Base-by-base conservation (phyloP, 2,888 invertebrate genomes). In the Tetragnatha montana region DNA sequence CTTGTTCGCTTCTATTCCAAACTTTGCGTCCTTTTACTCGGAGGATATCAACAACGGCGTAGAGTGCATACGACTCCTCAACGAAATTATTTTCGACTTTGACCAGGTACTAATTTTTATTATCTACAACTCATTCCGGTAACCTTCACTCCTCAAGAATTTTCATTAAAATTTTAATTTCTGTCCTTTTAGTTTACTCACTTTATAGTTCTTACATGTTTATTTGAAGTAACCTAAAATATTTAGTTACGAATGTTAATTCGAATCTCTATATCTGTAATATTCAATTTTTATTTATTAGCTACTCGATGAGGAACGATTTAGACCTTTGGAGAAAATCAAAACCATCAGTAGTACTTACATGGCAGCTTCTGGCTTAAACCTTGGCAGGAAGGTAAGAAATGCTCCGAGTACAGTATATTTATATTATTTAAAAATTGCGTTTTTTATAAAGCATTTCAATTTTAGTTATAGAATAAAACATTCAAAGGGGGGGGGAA, bases 1-100 rank as follows among this genome's bases (percentile, higher is more conserved):
- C 1, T 96, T 99, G 96, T 99, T 99, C 94, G 99, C 98, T 10
- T 98, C 98, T 85, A 98, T 99, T 92, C 97, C 99, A 4, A 99
- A 99, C 94, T 99, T 99, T 94, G 97, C 98, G 91, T 98, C 99
- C 94, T 99, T 99, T 94, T 99, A 99, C 94, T 98, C 98, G 0
- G 99, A 99, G 94, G 97, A 97, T 93, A 97, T 97, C 75, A 98
- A 99, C 94, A 98, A 98, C 93, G 99, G 99, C 21, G 97, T 99
- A 93, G 99, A 99, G 93, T 99, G 99, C 94, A 98, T 99, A 93
- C 95, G 99, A 87, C 95, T 99, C 92, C 95, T 99, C 89, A 99
- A 99, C 94, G 99, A 99, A 95, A 99, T 99, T 93, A 99, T 99
- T 93, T 98, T 98, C 96, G 95, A 95, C 93, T 94, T 94, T 92